Percentiles rank a stretch among this genome's conserved stretches.
phyloP scores from a whole-genome alignment of 1,140 invertebrate genomes.

The Meteorus sp. region DNA sequence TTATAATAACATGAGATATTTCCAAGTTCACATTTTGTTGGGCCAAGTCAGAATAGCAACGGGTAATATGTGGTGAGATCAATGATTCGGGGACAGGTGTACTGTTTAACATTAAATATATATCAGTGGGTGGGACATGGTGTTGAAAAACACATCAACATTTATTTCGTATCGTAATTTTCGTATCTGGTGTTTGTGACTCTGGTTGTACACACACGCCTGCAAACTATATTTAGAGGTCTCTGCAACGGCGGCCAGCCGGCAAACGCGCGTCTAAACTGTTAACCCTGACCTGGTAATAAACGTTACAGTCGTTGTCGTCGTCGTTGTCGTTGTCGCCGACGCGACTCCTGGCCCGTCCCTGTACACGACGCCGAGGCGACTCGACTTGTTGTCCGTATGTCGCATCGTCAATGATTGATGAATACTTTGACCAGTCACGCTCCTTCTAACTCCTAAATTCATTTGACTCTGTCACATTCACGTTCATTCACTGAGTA shows the following conservation, averaged over 20 bases:
- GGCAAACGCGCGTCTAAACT: conserved; percentile 44
- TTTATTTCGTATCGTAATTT: conserved; percentile 35
- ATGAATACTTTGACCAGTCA: conserved; percentile 31
- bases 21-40: too few relatives aligned
- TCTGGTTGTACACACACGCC: conserved; percentile 15
- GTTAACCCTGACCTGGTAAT: conserved; percentile 57
- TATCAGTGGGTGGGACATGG: too few relatives aligned
- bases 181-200: conserved; percentile 45
- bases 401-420: too few relatives aligned
- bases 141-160: conserved; percentile 16
- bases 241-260: conserved; percentile 16
- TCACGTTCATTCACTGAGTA: too few relatives aligned
- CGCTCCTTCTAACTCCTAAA: too few relatives aligned
- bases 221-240: conserved; percentile 50
- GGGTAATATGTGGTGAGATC: too few relatives aligned
- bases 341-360: neutral
- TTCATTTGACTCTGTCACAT: too few relatives aligned
- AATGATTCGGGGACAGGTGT: too few relatives aligned
- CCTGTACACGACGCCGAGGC: neutral
- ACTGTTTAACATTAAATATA: too few relatives aligned
- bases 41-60: too few relatives aligned
- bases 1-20: too few relatives aligned
- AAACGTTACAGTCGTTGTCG: conserved; percentile 38
- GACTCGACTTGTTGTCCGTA: too few relatives aligned
- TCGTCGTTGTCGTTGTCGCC: neutral